Conservation (phyloP, 2,888 invertebrate species). For the Drosophila nigritarsus region DNA sequence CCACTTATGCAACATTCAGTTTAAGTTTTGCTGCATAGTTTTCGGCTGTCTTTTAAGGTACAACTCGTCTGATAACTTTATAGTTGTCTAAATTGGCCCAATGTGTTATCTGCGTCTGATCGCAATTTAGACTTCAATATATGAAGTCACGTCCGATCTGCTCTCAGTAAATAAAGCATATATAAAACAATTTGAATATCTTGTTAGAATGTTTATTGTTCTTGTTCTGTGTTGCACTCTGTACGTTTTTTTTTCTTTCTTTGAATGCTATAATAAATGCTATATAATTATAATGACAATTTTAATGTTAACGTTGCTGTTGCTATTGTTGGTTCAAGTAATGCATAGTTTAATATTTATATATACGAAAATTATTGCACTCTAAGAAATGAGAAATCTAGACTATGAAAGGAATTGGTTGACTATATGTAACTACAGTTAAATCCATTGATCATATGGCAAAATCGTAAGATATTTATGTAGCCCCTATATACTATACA, state of each 20-base stretch:
- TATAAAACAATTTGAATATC: background rate
- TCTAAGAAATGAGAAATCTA: conserved; percentile 24
- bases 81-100: background rate
- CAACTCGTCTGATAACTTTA: background rate
- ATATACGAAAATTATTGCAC: conserved; percentile 37
- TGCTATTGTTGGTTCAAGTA: conserved; percentile 20
- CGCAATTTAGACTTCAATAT: background rate
- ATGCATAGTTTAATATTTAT: background rate
- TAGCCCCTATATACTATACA: conserved; percentile 24
- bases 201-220: conserved; percentile 27
- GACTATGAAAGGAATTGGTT: conserved; percentile 19
- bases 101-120: background rate
- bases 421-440: conserved; percentile 39
- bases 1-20: background rate
- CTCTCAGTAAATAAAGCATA: background rate
- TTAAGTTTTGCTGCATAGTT: conserved; percentile 41
- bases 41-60: conserved; percentile 23
- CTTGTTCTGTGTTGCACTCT: conserved; percentile 34
- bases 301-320: conserved; percentile 15
- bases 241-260: conserved; percentile 8
- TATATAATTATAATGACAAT: conserved; percentile 27
- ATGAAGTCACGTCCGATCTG: background rate
- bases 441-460: conserved; percentile 50
- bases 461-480: conserved; percentile 19
- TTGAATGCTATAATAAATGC: conserved; percentile 46